Base-by-base conservation (phyloP, 1,140 invertebrate genomes). In the Cyrtorhinus lividipennis region DNA sequence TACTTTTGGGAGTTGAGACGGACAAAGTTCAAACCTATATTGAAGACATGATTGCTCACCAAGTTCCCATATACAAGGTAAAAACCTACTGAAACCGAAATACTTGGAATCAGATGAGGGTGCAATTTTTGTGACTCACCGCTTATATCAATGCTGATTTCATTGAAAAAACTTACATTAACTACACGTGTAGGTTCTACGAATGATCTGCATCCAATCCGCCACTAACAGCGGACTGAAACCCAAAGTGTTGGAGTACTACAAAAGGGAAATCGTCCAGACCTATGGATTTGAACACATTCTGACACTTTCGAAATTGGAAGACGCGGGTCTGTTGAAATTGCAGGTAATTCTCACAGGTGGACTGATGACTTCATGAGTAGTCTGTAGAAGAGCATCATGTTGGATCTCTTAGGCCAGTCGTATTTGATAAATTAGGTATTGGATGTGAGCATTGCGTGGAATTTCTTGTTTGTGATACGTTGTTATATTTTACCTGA, bases 281-380 rank as follows among this genome's bases (percentile, higher is more conserved):
- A 89, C 91, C 12, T 98, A 97, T 72, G 94, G 94, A 0, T 85
- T 90, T 69, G 81, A 93, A 68, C 83, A 92, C 67, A 77, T 94
- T 63, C 77, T 95, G 1, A 87, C 86, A 1, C 72, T 98, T 10
- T 83, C 84, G 60, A 92, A 94, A 73, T 75, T 98, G 67, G 92
- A 96, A 76, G 91, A 90, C 72, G 84, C 84, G 22, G 90, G 90
- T 0, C 72, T 97, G 1, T 73, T 97, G 1, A 83, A 83, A 69
- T 67, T 80, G 0, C 90, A 92, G 72, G 74, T 68, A 69, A 63
- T 27, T 26, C 10, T 62, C 30, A n/a, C n/a, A n/a, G n/a, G n/a
- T n/a, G 2, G n/a, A 26, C 24, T 60, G n/a, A 27, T 48, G 46
- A 13, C 2, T 2, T 48, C 23, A 48, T 20, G n/a, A n/a, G n/a